Percentiles rank a stretch among this genome's conserved stretches.
Evolutionary conservation across 2,888 invertebrate species (phyloP).

Genomic region (Spicauda simplicius): DNA sequence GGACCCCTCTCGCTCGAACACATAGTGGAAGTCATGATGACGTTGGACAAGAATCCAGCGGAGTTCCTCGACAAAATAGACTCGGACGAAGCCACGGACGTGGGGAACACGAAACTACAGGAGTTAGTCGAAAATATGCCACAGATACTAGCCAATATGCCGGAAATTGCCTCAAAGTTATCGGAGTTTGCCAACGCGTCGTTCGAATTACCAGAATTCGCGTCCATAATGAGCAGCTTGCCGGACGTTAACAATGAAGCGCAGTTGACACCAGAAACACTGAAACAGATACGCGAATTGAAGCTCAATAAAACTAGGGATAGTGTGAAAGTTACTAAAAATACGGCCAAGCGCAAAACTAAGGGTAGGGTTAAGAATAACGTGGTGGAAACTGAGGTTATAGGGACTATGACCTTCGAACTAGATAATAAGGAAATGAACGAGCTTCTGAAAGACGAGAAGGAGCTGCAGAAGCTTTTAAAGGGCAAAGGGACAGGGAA

Average conservation of each 20-base stretch:
- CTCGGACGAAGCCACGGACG: constrained; percentile 60
- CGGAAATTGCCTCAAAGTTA: constrained; percentile 70
- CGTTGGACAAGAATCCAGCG: constrained; percentile 67
- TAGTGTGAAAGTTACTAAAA: constrained; percentile 75
- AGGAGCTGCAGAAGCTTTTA: constrained; percentile 61
- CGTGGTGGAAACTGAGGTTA: constrained; percentile 55
- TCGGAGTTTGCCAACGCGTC: constrained; percentile 71
- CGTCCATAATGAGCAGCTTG: constrained; percentile 69
- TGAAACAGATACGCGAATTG: constrained; percentile 77
- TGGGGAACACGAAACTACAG: constrained; percentile 64
- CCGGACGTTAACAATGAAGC: constrained; percentile 72
- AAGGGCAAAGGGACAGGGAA: constrained; percentile 66
- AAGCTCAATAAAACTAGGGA: constrained; percentile 71
- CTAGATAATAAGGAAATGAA: constrained; percentile 68
- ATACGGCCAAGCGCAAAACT: constrained; percentile 73
- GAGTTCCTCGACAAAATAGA: constrained; percentile 71
- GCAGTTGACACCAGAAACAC: constrained; percentile 75
- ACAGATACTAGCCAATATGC: constrained; percentile 76
- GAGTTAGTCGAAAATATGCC: constrained; percentile 77
- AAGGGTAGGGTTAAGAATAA: constrained; percentile 65
- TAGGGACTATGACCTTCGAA: constrained; percentile 69
- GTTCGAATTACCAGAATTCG: constrained; percentile 73
- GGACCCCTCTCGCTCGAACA: constrained; percentile 66
- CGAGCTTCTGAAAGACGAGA: constrained; percentile 67
- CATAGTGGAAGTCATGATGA: constrained; percentile 77